Conservation (phyloP, 1,140 invertebrate genomes). For the Goniozus legneri region DNA sequence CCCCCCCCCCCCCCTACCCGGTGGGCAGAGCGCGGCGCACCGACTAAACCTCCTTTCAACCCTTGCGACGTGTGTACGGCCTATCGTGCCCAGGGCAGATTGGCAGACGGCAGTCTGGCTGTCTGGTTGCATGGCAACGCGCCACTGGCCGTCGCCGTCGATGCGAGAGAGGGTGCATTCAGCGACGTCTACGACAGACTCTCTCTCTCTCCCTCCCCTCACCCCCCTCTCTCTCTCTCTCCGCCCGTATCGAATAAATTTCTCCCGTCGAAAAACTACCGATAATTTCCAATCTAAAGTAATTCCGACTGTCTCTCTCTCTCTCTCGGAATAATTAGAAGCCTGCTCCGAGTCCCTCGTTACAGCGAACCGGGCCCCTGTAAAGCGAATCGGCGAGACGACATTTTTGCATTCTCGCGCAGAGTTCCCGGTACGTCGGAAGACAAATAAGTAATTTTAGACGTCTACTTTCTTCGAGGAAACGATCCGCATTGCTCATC, state of each 20-base stretch:
- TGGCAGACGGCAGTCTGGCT: conserved; percentile 36
- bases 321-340: too few relatives aligned
- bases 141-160: conserved; percentile 22
- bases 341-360: too few relatives aligned
- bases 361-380: too few relatives aligned
- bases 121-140: conserved; percentile 45
- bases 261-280: neutral
- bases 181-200: neutral
- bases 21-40: too few relatives aligned
- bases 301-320: too few relatives aligned
- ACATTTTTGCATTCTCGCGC: too few relatives aligned
- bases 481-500: too few relatives aligned
- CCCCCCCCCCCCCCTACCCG: neutral
- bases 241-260: neutral
- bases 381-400: too few relatives aligned
- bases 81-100: conserved; percentile 26
- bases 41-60: neutral
- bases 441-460: too few relatives aligned
- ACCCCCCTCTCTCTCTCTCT: neutral
- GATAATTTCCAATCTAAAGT: neutral
- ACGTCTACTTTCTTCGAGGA: too few relatives aligned
- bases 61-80: conserved; percentile 1
- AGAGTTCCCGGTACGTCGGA: too few relatives aligned
- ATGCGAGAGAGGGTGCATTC: neutral
- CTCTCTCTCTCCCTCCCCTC: neutral